Conservation (phyloP, 2,113 vertebrate genomes). For the Empidonax alnorum region DNA sequence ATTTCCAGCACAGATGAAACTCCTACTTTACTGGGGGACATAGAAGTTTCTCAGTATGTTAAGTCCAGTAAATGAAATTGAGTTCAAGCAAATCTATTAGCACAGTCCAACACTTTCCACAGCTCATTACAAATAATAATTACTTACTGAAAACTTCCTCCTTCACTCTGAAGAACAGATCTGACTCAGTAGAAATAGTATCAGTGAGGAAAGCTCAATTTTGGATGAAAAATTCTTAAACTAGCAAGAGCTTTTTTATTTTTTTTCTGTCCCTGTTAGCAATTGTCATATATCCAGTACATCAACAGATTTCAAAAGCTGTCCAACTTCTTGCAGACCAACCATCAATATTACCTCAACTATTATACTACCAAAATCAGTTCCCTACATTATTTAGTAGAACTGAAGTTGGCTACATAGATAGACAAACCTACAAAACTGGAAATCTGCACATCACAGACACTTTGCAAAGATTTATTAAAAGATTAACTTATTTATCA, state of each 20-base stretch:
- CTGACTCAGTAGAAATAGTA: background rate
- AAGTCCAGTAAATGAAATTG: constrained; percentile 4
- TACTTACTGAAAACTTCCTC: background rate
- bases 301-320: background rate
- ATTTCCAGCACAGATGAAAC: background rate
- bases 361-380: background rate
- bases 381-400: background rate
- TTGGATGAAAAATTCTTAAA: background rate
- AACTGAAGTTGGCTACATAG: background rate
- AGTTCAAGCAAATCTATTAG: constrained; percentile 52
- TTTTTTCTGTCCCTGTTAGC: background rate
- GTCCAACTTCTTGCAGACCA: background rate
- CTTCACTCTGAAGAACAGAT: background rate
- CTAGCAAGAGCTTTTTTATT: background rate
- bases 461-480: background rate
- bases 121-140: constrained; percentile 49
- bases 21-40: background rate
- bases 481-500: background rate
- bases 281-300: background rate
- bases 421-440: background rate
- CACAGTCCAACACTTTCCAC: background rate
- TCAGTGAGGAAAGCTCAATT: background rate
- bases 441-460: background rate
- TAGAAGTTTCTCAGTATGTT: background rate
- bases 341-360: background rate